These are phyloP conservation scores for Myanophis thanlyinensis DNA, from an alignment of 2,113 vertebrate species.

Conservation along the genomic window DNA sequence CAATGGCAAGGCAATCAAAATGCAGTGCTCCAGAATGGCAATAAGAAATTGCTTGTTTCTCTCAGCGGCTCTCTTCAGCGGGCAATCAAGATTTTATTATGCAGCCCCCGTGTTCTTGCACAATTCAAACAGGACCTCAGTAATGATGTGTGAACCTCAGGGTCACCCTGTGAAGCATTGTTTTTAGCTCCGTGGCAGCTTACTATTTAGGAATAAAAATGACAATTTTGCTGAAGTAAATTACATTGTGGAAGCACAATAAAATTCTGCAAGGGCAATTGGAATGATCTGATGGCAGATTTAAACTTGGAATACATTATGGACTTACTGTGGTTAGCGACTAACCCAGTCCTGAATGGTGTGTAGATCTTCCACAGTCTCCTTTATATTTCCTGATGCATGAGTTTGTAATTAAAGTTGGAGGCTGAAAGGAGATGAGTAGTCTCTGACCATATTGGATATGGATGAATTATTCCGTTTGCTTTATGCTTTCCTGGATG, in stretches of 20 bases:
- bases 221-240: conserved; percentile 46
- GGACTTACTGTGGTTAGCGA: not conserved
- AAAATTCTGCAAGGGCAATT: conserved; percentile 31
- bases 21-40: conserved; percentile 7
- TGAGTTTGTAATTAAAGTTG: not conserved
- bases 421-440: not conserved
- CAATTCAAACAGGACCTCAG: conserved; percentile 27
- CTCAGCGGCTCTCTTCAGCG: conserved; percentile 33
- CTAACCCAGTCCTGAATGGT: conserved; percentile 11
- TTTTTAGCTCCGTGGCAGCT: conserved; percentile 30
- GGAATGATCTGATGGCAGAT: conserved; percentile 22
- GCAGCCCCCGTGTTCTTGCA: conserved; percentile 36
- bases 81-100: conserved; percentile 52
- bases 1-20: conserved; percentile 30
- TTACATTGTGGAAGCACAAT: conserved; percentile 27
- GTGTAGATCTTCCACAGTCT: not conserved
- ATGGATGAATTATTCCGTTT: not conserved
- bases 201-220: conserved; percentile 52
- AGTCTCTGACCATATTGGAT: not conserved
- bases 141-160: conserved; percentile 45
- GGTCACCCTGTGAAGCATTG: conserved; percentile 45
- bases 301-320: conserved; percentile 19
- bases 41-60: not conserved
- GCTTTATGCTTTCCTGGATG: conserved; percentile 15
- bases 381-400: not conserved